phyloP scores from a whole-genome alignment of 2,888 invertebrate genomes.

The Apamea anceps region DNA sequence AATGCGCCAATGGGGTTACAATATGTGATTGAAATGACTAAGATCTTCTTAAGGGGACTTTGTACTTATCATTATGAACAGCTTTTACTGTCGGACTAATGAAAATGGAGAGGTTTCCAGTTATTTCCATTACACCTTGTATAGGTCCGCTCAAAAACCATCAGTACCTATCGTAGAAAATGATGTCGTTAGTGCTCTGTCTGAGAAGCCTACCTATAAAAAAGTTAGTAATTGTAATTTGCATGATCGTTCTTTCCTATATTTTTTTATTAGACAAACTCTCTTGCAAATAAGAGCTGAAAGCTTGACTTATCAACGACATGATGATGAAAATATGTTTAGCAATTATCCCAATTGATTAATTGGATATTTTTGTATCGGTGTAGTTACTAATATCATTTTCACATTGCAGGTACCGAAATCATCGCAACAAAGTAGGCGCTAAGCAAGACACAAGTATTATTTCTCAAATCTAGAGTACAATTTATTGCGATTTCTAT shows the following conservation, averaged over 20 bases:
- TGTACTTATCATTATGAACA: no score
- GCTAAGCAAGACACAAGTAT: constrained; percentile 69
- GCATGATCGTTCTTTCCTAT: background rate
- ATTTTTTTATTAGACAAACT: background rate
- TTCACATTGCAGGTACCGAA: constrained; percentile 66
- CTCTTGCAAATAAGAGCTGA: background rate
- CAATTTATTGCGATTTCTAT: constrained; percentile 50
- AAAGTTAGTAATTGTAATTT: background rate
- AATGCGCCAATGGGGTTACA: no score
- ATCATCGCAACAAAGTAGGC: constrained; percentile 62
- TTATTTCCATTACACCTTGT: no score
- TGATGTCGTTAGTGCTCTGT: background rate
- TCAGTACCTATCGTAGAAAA: background rate
- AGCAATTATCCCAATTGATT: background rate
- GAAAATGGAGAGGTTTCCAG: no score
- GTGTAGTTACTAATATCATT: background rate
- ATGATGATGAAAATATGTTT: no score
- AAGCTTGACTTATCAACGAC: background rate
- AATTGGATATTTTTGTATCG: background rate
- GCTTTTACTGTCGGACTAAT: no score
- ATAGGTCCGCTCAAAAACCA: no score
- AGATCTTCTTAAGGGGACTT: no score
- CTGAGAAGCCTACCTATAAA: background rate
- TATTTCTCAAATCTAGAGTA: constrained; percentile 68
- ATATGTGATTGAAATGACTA: no score